Percentiles rank a stretch among this genome's conserved stretches.
Conservation (phyloP, 2,888 invertebrate genomes). For the Drosophila falleni region DNA sequence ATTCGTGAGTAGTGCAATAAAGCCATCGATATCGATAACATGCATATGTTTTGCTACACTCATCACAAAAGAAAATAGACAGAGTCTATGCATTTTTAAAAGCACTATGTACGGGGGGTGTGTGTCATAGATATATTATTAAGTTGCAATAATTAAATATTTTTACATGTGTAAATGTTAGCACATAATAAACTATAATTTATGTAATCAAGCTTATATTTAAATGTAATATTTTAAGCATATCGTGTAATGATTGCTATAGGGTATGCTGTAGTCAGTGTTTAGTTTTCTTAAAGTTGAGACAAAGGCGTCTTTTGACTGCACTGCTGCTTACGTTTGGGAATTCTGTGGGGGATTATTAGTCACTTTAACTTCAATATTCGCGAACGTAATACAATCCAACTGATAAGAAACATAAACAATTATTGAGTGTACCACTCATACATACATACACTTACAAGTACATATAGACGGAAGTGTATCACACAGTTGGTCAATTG, state of each 20-base stretch:
- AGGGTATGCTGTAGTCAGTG: constrained; percentile 39
- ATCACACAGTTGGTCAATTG: constrained; percentile 29
- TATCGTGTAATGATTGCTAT: not conserved
- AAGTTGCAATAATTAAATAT: not conserved
- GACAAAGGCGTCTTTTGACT: constrained; percentile 58
- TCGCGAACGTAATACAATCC: constrained; percentile 30
- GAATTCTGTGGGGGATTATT: constrained; percentile 63
- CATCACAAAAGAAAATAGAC: not conserved
- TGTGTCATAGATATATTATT: not conserved
- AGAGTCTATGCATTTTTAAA: not conserved
- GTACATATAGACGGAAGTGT: constrained; percentile 2
- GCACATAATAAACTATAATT: not conserved
- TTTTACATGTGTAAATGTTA: not conserved
- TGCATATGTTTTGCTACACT: constrained; percentile 28
- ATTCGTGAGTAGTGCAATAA: constrained; percentile 2
- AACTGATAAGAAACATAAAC: constrained; percentile 31
- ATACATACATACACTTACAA: not conserved
- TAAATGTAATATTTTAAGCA: not conserved
- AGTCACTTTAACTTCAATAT: constrained; percentile 47
- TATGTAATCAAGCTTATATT: not conserved
- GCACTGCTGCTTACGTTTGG: constrained; percentile 7
- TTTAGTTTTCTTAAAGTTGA: not conserved
- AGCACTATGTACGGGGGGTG: not conserved
- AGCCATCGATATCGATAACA: constrained; percentile 36
- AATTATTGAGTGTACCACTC: constrained; percentile 1